phyloP scores from a whole-genome alignment of 2,797 vertebrate species.

The Propithecus deckenii region DNA sequence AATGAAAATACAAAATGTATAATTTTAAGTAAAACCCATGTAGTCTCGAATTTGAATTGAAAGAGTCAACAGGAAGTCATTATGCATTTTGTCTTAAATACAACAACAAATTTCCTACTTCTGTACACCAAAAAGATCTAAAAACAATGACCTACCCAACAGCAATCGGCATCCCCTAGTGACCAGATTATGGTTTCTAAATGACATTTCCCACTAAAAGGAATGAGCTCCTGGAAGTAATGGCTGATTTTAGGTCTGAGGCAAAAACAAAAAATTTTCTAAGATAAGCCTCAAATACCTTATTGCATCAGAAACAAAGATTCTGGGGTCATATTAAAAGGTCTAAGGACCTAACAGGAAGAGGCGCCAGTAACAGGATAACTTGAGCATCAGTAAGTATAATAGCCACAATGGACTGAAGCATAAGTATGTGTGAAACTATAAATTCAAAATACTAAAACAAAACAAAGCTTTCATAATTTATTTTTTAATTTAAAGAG shows the following conservation, averaged over 20 bases:
- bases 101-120: neutral
- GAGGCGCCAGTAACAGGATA: neutral
- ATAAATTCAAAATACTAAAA: slow-evolving; percentile 15
- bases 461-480: neutral
- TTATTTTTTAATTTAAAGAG: neutral
- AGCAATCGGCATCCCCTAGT: neutral
- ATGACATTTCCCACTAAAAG: slow-evolving; percentile 1
- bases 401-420: neutral
- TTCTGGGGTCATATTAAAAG: neutral
- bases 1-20: slow-evolving; percentile 16
- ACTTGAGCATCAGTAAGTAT: neutral
- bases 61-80: slow-evolving; percentile 18
- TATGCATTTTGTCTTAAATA: neutral
- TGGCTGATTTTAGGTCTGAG: neutral
- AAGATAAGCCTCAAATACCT: neutral
- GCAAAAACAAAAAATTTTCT: neutral
- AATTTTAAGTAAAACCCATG: neutral
- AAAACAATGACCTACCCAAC: neutral
- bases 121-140: neutral
- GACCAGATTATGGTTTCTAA: slow-evolving; percentile 26
- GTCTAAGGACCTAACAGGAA: neutral
- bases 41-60: neutral
- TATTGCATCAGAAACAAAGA: neutral
- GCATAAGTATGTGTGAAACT: neutral
- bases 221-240: neutral